Evolutionary conservation across 92 coral and sea anemone species (phyloP), one percentile per base, ranked within the genome.

Genomic region (Palythoa caribaeorum): DNA sequence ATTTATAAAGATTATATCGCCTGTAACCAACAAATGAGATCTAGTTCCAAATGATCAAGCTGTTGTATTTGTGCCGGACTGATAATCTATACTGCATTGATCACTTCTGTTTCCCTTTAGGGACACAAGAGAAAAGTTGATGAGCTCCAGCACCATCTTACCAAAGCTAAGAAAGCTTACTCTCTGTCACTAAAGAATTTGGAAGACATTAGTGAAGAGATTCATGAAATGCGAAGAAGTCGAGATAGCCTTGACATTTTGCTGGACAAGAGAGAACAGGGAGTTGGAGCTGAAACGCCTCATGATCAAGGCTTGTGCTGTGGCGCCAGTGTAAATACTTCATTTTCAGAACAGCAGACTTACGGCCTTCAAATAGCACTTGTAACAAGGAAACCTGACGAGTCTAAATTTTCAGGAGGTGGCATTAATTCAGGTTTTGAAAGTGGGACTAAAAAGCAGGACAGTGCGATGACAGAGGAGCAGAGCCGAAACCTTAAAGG

Each of bases 261-360:
- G 37, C 90, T 95, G 28, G 84, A 78, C 14, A 93, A 92, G 72
- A 94, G 99, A 52, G 96, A 96, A 59, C 92, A 94, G 71, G 99
- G 99, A 69, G 99, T 97, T 88, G 99, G 99, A 36, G 97, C 98
- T 7, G 99, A 97, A 79, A 79, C 89, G 71, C 95, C 98, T 37
- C 81, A 39, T n/a, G 88, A 76, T 16, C 88, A 88, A 80, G 68
- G 69, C 77, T 73, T 90, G 50, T 60, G 78, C 76, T 5, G 76
- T 66, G 54, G 75, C 21, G 55, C n/a, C 44, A 51, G 75, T 40
- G 17, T 40, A 63, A 66, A 20, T 69, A 68, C 75, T 5, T 81
- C 86, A 5, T 28, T 10, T 21, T 21, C 86, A 44, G 86, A 44
- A 44, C 50, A 36, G 12, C 75, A 20, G 59, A 44, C 13, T 19